A percentile compares a stretch with the other conserved stretches of the same genome.
Conservation (phyloP, 2,113 vertebrate species). For the Cynopterus brachyotis region DNA sequence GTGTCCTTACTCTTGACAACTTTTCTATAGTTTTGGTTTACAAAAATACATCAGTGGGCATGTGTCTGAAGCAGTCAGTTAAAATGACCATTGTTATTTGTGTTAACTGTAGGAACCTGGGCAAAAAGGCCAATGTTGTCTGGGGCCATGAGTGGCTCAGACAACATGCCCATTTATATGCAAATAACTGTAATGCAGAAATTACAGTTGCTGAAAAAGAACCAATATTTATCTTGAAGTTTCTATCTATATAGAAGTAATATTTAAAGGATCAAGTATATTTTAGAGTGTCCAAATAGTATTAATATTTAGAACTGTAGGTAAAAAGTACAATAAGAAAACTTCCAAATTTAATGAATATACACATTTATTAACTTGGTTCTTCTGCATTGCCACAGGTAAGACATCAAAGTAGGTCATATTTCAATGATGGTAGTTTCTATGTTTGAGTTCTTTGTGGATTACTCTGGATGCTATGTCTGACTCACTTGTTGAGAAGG, state of each 20-base stretch:
- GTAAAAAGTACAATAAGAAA: background rate
- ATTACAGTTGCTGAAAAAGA: background rate
- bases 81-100: background rate
- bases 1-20: background rate
- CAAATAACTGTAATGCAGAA: background rate
- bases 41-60: background rate
- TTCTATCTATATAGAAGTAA: background rate
- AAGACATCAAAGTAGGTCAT: background rate
- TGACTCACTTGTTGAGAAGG: conserved; percentile 32
- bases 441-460: background rate
- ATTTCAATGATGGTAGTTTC: background rate
- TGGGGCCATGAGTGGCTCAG: background rate
- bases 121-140: background rate
- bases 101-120: background rate
- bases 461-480: background rate
- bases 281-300: background rate
- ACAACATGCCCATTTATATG: background rate
- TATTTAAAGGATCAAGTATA: background rate
- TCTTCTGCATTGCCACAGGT: background rate
- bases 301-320: background rate
- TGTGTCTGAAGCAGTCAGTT: background rate
- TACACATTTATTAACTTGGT: background rate
- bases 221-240: background rate
- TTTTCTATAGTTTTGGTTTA: background rate
- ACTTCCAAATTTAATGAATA: background rate